A percentile compares a stretch with the other conserved stretches of the same genome.
These are phyloP conservation scores for Carassius gibelio DNA, from an alignment of 2,113 vertebrate genomes.

Conservation along the genomic window DNA sequence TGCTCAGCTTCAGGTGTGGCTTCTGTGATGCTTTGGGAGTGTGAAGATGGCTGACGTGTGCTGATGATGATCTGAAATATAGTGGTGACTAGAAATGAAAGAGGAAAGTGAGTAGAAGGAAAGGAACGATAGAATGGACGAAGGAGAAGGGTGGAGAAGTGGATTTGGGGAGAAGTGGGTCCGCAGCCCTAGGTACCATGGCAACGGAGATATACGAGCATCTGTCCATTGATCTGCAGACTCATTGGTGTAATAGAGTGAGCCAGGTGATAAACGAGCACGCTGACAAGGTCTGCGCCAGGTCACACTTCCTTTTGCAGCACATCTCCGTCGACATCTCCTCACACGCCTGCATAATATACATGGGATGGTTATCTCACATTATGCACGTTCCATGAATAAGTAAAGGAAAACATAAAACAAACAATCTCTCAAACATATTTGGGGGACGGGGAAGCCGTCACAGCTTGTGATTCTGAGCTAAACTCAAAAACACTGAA, in stretches of 20 bases:
- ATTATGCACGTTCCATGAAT: background rate
- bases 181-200: conserved; percentile 30
- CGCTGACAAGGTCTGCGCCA: conserved; percentile 35
- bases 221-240: conserved; percentile 50
- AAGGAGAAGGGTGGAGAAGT: conserved; percentile 28
- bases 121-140: background rate
- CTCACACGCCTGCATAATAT: background rate
- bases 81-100: background rate
- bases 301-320: conserved; percentile 14
- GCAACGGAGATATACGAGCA: conserved; percentile 46
- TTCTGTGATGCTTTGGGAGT: background rate
- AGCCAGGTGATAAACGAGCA: conserved; percentile 41
- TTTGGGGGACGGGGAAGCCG: background rate
- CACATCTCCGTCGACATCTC: background rate
- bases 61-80: background rate
- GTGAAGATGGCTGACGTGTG: background rate
- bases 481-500: background rate
- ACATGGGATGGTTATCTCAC: background rate
- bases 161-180: conserved; percentile 47
- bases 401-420: background rate
- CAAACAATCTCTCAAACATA: background rate
- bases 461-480: background rate
- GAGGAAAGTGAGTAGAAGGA: background rate
- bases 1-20: background rate
- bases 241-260: conserved; percentile 51